Evolutionary conservation across 2,888 invertebrate genomes (phyloP).

Genomic region (Agriotes lineatus): DNA sequence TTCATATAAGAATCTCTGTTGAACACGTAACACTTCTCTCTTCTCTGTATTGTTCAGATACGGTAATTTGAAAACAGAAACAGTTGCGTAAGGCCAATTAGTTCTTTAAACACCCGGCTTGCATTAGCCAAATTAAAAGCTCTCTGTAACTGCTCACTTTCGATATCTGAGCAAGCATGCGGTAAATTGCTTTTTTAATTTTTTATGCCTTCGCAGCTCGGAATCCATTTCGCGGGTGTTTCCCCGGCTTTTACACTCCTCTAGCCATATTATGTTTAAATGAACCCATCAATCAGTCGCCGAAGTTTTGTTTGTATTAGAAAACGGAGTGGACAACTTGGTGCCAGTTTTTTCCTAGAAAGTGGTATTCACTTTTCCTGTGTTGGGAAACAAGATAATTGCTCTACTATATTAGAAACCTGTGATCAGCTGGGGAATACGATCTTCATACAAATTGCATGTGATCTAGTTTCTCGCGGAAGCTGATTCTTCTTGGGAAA

Average conservation of each 20-base stretch:
- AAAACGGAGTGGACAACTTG: neutral
- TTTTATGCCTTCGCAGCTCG: neutral
- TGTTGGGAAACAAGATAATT: conserved; percentile 3
- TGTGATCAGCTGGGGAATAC: neutral
- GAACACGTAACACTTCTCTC: too few relatives aligned
- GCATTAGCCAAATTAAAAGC: neutral
- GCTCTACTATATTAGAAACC: neutral
- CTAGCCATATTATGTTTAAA: neutral
- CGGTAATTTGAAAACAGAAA: too few relatives aligned
- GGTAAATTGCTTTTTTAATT: neutral
- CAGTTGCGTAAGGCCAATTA: too few relatives aligned
- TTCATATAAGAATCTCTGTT: too few relatives aligned
- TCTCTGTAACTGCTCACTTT: neutral
- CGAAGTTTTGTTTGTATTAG: neutral
- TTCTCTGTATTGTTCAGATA: too few relatives aligned
- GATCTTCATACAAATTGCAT: neutral
- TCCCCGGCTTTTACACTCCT: neutral
- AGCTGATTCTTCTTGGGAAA: conserved; percentile 7
- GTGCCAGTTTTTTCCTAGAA: neutral
- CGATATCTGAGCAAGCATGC: neutral
- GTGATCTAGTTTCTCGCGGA: neutral
- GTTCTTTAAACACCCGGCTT: too few relatives aligned
- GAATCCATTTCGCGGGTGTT: neutral
- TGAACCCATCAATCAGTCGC: neutral
- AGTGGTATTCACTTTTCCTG: neutral